phyloP scores from a whole-genome alignment of 2,113 vertebrate genomes.

The Halichoerus grypus region DNA sequence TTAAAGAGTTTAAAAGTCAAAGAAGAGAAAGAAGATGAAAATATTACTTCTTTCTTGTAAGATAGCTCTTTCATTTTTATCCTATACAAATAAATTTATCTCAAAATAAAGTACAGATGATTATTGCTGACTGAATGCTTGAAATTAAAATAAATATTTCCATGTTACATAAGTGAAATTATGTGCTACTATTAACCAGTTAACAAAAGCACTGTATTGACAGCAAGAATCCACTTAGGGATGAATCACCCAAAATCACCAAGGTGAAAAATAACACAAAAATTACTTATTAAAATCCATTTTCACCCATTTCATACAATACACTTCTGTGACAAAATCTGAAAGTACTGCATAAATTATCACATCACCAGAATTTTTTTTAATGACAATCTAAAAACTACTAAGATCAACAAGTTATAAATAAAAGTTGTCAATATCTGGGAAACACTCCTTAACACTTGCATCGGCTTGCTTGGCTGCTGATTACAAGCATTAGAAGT shows the following conservation, averaged over 20 bases:
- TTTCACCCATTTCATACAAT: neutral
- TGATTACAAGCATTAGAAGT: neutral
- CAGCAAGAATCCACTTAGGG: neutral
- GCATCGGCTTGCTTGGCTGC: neutral
- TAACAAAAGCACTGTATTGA: neutral
- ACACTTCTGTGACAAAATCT: neutral
- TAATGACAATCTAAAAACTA: neutral
- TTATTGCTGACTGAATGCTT: neutral
- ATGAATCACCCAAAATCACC: neutral
- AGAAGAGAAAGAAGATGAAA: constrained; percentile 52
- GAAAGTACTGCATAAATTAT: neutral
- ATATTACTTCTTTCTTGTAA: neutral
- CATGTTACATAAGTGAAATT: neutral
- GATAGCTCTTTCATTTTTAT: neutral
- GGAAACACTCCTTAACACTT: neutral
- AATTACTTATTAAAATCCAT: neutral
- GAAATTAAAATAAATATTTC: neutral
- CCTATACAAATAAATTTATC: neutral
- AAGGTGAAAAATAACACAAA: neutral
- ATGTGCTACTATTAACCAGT: neutral
- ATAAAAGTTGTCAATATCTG: neutral
- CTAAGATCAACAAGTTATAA: neutral
- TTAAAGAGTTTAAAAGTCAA: constrained; percentile 64
- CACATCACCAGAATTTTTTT: neutral
- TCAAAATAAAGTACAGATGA: neutral